A percentile compares a stretch with the other conserved stretches of the same genome.
Conservation (phyloP, 64 coral and sea anemone species). For the Acropora tenuis region DNA sequence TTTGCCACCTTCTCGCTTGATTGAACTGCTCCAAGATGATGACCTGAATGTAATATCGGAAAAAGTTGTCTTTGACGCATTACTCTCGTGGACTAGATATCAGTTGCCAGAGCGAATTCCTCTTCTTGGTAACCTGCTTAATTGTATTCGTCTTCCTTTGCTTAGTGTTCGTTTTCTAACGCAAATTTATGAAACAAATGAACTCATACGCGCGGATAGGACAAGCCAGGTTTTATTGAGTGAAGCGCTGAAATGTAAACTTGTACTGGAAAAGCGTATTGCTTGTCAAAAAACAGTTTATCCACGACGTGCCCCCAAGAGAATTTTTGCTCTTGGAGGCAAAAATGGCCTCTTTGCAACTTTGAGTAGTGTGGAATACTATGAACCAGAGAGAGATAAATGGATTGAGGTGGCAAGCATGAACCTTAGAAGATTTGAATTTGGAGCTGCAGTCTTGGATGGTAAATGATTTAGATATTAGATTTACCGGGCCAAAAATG, state of each 20-base stretch:
- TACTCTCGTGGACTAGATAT: constrained; percentile 84
- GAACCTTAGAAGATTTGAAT: constrained; percentile 88
- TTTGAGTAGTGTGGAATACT: constrained; percentile 87
- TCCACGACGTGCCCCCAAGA: constrained; percentile 63
- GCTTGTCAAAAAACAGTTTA: constrained; percentile 45
- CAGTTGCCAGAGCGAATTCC: constrained; percentile 65
- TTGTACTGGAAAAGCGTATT: constrained; percentile 58
- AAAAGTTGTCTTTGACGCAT: constrained; percentile 88
- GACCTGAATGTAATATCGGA: constrained; percentile 87
- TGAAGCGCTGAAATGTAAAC: constrained; percentile 77
- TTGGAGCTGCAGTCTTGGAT: constrained; percentile 87
- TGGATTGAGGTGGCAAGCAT: constrained; percentile 81
- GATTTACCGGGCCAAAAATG: neutral
- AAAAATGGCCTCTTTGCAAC: constrained; percentile 97
- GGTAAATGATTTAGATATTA: constrained; percentile 47
- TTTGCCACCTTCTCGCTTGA: constrained; percentile 59
- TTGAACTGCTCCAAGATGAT: constrained; percentile 80
- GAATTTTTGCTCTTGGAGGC: constrained; percentile 88
- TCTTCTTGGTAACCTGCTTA: constrained; percentile 68
- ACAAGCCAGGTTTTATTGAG: constrained; percentile 74
- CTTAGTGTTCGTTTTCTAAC: constrained; percentile 77
- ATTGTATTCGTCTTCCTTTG: constrained; percentile 71
- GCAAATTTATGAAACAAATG: constrained; percentile 71
- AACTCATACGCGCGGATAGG: constrained; percentile 79
- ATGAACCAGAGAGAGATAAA: constrained; percentile 73